Evolutionary conservation across 2,888 invertebrate species (phyloP).

Genomic region (Caenorhabditis sulstoni): DNA sequence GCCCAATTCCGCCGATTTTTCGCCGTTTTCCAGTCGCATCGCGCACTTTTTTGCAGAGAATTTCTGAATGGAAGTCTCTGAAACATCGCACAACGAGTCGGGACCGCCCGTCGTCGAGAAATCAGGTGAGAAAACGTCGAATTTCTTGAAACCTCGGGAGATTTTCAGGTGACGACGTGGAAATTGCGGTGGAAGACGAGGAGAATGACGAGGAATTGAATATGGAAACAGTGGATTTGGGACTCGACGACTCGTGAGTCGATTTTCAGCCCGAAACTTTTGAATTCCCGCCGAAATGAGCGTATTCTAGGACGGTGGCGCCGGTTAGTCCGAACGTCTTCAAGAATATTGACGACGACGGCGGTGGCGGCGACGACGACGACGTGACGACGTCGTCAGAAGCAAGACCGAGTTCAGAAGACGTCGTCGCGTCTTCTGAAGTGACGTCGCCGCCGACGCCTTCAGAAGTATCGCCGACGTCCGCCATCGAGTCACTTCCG

Average conservation of each 20-base stretch:
- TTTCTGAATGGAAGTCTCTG: constrained; percentile 31
- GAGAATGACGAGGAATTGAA: constrained; percentile 48
- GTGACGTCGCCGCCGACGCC: background rate
- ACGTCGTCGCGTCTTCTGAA: constrained; percentile 8
- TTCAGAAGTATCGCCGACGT: constrained; percentile 28
- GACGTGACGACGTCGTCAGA: background rate
- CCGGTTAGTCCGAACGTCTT: constrained; percentile 21
- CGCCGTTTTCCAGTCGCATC: constrained; percentile 1
- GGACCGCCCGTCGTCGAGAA: constrained; percentile 25
- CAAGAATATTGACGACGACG: constrained; percentile 38
- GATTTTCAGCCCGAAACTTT: background rate
- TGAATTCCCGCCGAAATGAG: background rate
- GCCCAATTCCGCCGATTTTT: too few species aligned
- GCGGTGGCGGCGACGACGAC: background rate
- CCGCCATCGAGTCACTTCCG: constrained; percentile 56
- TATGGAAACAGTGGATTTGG: constrained; percentile 62
- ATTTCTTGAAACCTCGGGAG: constrained; percentile 10
- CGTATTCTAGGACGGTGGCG: constrained; percentile 18
- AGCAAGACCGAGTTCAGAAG: constrained; percentile 13
- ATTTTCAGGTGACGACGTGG: constrained; percentile 16
- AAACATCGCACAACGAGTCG: constrained; percentile 31
- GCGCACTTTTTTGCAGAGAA: constrained; percentile 11
- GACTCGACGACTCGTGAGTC: constrained; percentile 50
- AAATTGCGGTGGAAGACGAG: constrained; percentile 37
- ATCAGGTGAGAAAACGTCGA: constrained; percentile 11